phyloP scores from a whole-genome alignment of 2,888 invertebrate species.

The Helicoverpa assulta region DNA sequence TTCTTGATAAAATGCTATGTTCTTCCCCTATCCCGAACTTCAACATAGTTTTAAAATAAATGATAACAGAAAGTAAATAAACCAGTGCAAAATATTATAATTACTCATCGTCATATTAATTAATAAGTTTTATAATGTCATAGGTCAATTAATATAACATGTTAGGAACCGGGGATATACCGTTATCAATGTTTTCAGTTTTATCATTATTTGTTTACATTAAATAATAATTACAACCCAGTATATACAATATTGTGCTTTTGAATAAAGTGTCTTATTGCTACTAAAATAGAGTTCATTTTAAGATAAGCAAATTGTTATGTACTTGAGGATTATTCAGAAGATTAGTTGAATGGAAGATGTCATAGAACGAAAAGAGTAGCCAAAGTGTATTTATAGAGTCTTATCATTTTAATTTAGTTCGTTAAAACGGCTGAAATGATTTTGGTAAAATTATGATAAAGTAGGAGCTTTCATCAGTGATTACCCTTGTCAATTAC shows the following conservation, averaged over 20 bases:
- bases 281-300: neutral
- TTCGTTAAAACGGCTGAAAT: too few species aligned
- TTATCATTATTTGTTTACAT: constrained; percentile 2
- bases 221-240: neutral
- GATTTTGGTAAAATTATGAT: too few species aligned
- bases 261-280: too few species aligned
- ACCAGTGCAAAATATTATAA: neutral
- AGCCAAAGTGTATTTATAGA: too few species aligned
- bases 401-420: too few species aligned
- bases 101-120: neutral
- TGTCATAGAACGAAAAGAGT: too few species aligned
- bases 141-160: constrained; percentile 9
- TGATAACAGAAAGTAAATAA: constrained; percentile 7
- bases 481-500: too few species aligned
- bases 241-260: neutral
- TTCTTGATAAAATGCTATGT: constrained; percentile 13
- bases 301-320: too few species aligned
- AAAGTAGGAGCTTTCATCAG: too few species aligned
- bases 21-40: constrained; percentile 26
- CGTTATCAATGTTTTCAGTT: constrained; percentile 21
- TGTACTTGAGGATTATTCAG: too few species aligned
- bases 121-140: neutral
- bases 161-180: constrained; percentile 32
- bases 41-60: constrained; percentile 3
- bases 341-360: too few species aligned